A percentile compares a stretch with the other conserved stretches of the same genome.
phyloP scores from a whole-genome alignment of 2,113 vertebrate species.

The Morphnarchus princeps region DNA sequence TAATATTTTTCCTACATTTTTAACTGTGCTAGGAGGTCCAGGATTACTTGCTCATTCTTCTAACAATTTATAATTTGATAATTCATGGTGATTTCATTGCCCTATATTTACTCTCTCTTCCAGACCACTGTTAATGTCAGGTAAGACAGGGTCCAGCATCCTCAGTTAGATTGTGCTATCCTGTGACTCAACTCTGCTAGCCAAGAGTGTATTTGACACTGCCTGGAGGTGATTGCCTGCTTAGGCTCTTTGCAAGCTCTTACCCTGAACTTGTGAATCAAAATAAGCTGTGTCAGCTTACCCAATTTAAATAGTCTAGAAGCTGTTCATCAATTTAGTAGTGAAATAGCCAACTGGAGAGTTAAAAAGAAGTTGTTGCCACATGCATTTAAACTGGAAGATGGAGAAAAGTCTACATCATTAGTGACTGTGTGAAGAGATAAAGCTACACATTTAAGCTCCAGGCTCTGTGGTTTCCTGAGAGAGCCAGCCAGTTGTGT shows the following conservation, averaged over 20 bases:
- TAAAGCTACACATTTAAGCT: neutral
- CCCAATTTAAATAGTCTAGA: neutral
- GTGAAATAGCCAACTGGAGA: neutral
- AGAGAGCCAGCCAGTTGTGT: neutral
- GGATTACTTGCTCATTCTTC: neutral
- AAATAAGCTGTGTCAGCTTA: neutral
- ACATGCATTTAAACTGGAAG: neutral
- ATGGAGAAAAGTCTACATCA: neutral
- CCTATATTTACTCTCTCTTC: neutral
- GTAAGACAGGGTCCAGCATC: neutral
- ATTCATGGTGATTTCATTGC: neutral
- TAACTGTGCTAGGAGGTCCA: neutral
- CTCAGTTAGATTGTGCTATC: neutral
- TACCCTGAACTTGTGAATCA: neutral
- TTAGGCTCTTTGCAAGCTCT: neutral
- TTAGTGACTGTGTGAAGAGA: neutral
- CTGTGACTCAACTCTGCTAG: neutral
- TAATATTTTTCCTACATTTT: neutral
- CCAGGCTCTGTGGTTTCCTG: neutral
- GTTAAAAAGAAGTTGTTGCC: neutral
- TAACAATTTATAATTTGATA: neutral
- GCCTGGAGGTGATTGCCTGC: neutral
- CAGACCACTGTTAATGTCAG: neutral
- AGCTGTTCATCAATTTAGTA: neutral
- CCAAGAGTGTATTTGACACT: neutral